A percentile compares a stretch with the other conserved stretches of the same genome.
phyloP scores from a whole-genome alignment of 2,888 invertebrate genomes.

The Dynastes grantii region DNA sequence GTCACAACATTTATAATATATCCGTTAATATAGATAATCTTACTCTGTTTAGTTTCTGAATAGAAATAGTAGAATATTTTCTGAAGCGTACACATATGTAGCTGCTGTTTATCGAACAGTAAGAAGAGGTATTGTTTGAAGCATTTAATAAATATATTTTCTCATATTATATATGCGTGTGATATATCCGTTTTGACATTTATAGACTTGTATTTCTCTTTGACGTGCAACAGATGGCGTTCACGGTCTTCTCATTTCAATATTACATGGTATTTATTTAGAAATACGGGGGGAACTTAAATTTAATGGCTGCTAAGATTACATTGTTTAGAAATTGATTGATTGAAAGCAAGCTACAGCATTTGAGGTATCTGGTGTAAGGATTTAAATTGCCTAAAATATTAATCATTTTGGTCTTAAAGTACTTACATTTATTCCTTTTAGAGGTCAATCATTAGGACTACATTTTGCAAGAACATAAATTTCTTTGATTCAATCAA shows the following conservation, averaged over 20 bases:
- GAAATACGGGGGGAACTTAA: not conserved
- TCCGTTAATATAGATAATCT: not conserved
- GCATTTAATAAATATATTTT: not conserved
- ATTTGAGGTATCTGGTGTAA: too few relatives aligned
- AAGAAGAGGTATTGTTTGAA: not conserved
- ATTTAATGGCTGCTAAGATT: conserved; percentile 9
- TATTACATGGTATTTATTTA: not conserved
- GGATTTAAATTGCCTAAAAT: too few relatives aligned
- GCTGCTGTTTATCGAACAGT: not conserved
- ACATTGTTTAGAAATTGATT: not conserved
- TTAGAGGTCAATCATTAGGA: too few relatives aligned
- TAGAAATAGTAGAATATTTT: not conserved
- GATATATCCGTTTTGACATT: not conserved
- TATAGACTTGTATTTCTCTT: not conserved
- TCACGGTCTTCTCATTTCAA: not conserved
- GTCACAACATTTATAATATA: conserved; percentile 29
- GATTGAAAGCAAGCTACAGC: too few relatives aligned
- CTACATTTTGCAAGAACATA: too few relatives aligned
- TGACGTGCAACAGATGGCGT: conserved; percentile 5
- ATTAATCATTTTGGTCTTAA: too few relatives aligned
- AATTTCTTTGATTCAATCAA: too few relatives aligned
- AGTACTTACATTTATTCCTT: too few relatives aligned
- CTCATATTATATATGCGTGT: too few relatives aligned
- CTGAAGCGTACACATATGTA: not conserved
- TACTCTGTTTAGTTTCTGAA: not conserved